Base-by-base conservation (phyloP, 1,140 invertebrate species). In the Procambarus virginalis region DNA sequence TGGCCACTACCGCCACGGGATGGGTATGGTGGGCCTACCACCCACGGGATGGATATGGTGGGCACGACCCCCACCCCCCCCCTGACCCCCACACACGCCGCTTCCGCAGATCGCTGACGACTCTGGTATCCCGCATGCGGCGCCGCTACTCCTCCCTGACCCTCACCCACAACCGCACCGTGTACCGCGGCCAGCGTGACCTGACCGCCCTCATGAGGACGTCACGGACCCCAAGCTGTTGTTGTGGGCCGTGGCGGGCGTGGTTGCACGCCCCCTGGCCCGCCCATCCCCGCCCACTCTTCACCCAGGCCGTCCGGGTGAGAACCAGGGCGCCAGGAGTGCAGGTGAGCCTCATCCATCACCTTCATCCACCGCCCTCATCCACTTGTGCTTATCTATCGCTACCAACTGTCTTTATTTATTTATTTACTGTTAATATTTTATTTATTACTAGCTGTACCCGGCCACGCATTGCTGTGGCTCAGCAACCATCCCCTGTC, bases 141-240 rank as follows among this genome's bases (percentile, higher is more conserved):
- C 20, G 48, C 34, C 8, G 10, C 5, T 89, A 89, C 60, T 64
- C 34, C 12, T 49, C 73, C 20, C 34, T 81, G 20, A 58, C 17
- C 3, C 22, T 88, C 8, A 58, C n/a, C n/a, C 86, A 3, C 46
- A 64, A 64, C 48, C 17, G 14, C 12, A 46, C 68, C 20, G 68
- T 73, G 34, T 78, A 68, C 46, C 34, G 20, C 17, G 73, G 73
- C 58, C 81, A 89, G 70, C 12, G 70, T 10, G 88, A 89, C 88
- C 12, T 89, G n/a, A 84, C 70, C 17, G n/a, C 22, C n/a, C 58
- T 89, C 73, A 89, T 89, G 88, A 89, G 81, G 55, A 78, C 75
- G 48, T 76, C 48, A n/a, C 81, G 14, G 88, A 89, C 75, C 81
- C 88, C 81, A 55, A 76, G 2, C 22, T 79, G 8, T 70, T 89